These are phyloP conservation scores for Periphyllus acericola DNA, from an alignment of 2,888 invertebrate species.

Conservation along the genomic window DNA sequence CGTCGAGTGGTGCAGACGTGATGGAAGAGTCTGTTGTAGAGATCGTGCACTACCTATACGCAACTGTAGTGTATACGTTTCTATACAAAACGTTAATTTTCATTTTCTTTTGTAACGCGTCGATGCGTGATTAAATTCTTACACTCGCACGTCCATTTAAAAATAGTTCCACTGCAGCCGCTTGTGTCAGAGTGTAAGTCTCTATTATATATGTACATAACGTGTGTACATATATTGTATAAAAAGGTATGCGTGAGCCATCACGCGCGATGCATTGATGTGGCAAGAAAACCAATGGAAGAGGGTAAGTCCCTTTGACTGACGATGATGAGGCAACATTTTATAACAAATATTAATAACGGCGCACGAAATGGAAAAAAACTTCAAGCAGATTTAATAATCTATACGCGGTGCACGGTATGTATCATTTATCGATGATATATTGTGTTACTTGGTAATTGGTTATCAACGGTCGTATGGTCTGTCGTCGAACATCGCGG, in stretches of 20 bases:
- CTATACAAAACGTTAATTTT: constrained; percentile 46
- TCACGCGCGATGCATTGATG: constrained; percentile 8
- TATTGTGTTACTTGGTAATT: too few relatives aligned
- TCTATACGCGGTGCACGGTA: too few relatives aligned
- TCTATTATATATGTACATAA: constrained; percentile 13
- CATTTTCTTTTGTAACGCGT: constrained; percentile 36
- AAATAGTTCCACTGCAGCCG: background rate
- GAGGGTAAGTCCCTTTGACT: constrained; percentile 53
- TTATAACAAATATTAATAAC: constrained; percentile 22
- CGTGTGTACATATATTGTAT: background rate
- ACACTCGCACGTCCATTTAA: constrained; percentile 32
- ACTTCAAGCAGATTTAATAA: constrained; percentile 13
- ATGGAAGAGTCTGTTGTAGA: constrained; percentile 17
- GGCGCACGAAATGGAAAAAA: constrained; percentile 18
- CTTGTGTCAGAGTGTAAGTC: background rate
- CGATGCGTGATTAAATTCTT: constrained; percentile 47
- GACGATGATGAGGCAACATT: constrained; percentile 30
- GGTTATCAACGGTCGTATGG: background rate
- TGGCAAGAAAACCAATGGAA: constrained; percentile 28
- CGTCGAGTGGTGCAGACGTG: background rate
- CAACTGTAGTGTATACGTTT: too few relatives aligned
- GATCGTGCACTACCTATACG: constrained; percentile 10
- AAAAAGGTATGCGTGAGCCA: background rate
- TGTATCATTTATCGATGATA: too few relatives aligned
- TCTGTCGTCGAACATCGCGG: background rate